A percentile compares a stretch with the other conserved stretches of the same genome.
Evolutionary conservation across 2,888 invertebrate genomes (phyloP).

Genomic region (Oconnorella tubifera): DNA sequence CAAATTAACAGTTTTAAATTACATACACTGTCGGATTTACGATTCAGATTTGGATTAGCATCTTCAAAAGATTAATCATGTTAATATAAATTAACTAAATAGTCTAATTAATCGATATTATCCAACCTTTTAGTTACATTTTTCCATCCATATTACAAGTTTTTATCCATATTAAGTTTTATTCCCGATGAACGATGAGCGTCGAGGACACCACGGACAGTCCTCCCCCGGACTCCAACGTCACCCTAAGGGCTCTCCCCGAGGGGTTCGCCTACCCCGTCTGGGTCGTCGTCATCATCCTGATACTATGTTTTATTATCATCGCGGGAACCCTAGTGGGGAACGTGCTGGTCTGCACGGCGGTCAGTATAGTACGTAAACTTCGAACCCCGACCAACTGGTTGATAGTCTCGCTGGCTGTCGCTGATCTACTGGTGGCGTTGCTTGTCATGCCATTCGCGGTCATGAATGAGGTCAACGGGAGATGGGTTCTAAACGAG

Average conservation of each 20-base stretch:
- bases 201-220: background rate
- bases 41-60: no score
- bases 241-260: no score
- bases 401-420: slow-evolving; percentile 51
- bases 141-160: no score
- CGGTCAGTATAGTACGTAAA: slow-evolving; percentile 58
- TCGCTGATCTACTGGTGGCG: slow-evolving; percentile 60
- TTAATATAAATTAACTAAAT: no score
- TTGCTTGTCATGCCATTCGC: slow-evolving; percentile 61
- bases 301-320: slow-evolving; percentile 46
- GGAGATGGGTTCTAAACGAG: no score
- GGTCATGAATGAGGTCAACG: slow-evolving; percentile 52
- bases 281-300: slow-evolving; percentile 32
- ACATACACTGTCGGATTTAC: no score
- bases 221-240: background rate
- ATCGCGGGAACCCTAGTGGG: slow-evolving; percentile 59
- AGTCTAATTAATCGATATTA: no score
- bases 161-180: no score
- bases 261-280: slow-evolving; percentile 5
- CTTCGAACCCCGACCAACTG: slow-evolving; percentile 57
- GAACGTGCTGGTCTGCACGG: slow-evolving; percentile 59
- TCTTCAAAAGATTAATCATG: no score
- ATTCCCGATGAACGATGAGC: no score
- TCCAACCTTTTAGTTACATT: no score
- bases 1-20: no score